phyloP scores from a whole-genome alignment of 2,797 vertebrate species.

The Cetoscarus ocellatus region DNA sequence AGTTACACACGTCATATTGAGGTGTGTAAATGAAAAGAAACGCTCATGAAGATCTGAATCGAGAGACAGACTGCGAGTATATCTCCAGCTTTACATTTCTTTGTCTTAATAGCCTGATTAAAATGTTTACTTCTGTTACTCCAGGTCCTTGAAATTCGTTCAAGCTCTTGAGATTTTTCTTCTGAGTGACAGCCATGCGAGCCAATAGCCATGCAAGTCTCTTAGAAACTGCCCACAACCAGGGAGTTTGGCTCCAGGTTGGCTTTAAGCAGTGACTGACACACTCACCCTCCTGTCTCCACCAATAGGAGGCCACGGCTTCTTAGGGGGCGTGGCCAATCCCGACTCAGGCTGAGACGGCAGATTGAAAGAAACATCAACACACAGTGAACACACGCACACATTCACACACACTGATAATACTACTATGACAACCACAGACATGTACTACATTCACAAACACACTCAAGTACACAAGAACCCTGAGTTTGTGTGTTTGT shows the following conservation, averaged over 20 bases:
- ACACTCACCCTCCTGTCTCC: constrained; percentile 84
- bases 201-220: constrained; percentile 53
- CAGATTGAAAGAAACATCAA: constrained; percentile 51
- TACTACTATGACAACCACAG: neutral
- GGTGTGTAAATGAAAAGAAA: too few relatives aligned
- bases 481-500: neutral
- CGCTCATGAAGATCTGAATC: too few relatives aligned
- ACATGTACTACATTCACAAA: neutral
- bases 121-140: too few relatives aligned
- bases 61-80: too few relatives aligned
- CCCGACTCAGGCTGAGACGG: constrained; percentile 72
- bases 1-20: too few relatives aligned
- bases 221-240: neutral
- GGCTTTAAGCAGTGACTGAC: constrained; percentile 40
- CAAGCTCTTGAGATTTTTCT: neutral
- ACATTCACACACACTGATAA: neutral
- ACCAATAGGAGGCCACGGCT: constrained; percentile 78
- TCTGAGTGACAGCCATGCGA: constrained; percentile 53
- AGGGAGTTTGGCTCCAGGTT: constrained; percentile 11
- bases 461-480: neutral
- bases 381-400: constrained; percentile 6
- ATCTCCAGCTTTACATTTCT: too few relatives aligned
- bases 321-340: constrained; percentile 78
- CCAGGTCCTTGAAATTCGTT: neutral
- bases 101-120: too few relatives aligned